Base-by-base conservation (phyloP, 2,797 vertebrate genomes). In the Dermochelys coriacea region DNA sequence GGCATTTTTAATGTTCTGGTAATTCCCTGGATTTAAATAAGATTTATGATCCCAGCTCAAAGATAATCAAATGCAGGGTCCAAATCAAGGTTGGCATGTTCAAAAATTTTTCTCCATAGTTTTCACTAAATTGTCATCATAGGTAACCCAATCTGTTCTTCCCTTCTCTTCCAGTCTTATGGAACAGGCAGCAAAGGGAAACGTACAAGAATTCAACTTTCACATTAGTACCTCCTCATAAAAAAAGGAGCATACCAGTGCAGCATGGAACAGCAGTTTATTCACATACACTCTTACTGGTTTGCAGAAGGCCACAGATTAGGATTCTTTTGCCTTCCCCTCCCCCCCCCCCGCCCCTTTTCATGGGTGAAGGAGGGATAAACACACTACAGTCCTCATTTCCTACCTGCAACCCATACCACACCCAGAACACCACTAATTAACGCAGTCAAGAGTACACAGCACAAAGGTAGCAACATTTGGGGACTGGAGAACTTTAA, bases 261-360 rank as follows among this genome's bases (percentile, higher is more conserved):
- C 15, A 9, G 47, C 15, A 47, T 54, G 37, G 75, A 89, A 89
- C 59, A 93, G 86, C 59, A 87, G 71, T 19, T 92, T 86, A 93
- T 79, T 91, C 50, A 47, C 1, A 0, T 37, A 12, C 6, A 45
- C 9, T 29, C 19, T 4, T 27, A n/a, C 34, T 2, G 14, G 37
- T 57, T 89, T 89, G 85, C 84, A 87, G 54, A 95, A 93, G 77
- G 41, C 85, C 80, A 79, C 10, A 49, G 64, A 87, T 80, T 86
- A 84, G 10, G 37, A 8, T 7, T 77, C 37, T 3, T 11, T 8
- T 18, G 15, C 14, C 6, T 15, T n/a, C 34, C 45, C 59, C 55
- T 5, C 15, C 50, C 15, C 8, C 21, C 1, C 21, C 52, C 21
- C 3, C 3, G 52, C 2, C 8, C 52, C 37, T 19, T 37, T 91